Evolutionary conservation across 2,113 vertebrate species (phyloP), one percentile per base, ranked within the genome.

Genomic region (Chelonoidis abingdonii): DNA sequence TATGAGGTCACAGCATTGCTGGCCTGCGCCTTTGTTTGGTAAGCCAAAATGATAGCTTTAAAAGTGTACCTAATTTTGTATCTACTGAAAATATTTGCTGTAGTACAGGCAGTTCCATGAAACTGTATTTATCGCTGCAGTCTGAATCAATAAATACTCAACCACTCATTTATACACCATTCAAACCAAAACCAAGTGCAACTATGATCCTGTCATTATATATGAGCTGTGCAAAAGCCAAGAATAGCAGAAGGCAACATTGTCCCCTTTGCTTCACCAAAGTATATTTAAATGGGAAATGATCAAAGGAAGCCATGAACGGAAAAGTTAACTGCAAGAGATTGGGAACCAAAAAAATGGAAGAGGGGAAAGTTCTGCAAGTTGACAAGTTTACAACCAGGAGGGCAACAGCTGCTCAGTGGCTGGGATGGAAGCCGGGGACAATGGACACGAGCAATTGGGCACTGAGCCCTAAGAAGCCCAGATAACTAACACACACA

Each of bases 401-500:
- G 4, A 35, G 27, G 80, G 54, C 24, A 59, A 12, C 2, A 25
- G 25, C 27, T 47, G 49, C 57, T 38, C 31, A 5, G n/a, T 3
- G n/a, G 7, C 13, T 88, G 89, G 38, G 80, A 80, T 27, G 0
- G 22, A 59, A 47, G 41, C 1, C 44, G 35, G 62, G 69, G 83
- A 52, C 1, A 11, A 52, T 1, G 2, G n/a, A 50, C 5, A 16
- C 69, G 86, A 78, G 2, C 12, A 41, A 35, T 27, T 50, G 72
- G 27, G 24, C 5, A 35, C 5, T 0, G 27, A 54, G 72, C 53
- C 1, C 27, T 49, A 80, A 29, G 31, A 10, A 69, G 86, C 52
- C 41, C 57, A 10, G 1, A 10, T 2, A 27, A 83, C 47, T 44
- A 44, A 24, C 17, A 19, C 0, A 57, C 56, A 49, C 29, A 19